phyloP scores from a whole-genome alignment of 2,113 vertebrate species.

The Nesogale talazaci region DNA sequence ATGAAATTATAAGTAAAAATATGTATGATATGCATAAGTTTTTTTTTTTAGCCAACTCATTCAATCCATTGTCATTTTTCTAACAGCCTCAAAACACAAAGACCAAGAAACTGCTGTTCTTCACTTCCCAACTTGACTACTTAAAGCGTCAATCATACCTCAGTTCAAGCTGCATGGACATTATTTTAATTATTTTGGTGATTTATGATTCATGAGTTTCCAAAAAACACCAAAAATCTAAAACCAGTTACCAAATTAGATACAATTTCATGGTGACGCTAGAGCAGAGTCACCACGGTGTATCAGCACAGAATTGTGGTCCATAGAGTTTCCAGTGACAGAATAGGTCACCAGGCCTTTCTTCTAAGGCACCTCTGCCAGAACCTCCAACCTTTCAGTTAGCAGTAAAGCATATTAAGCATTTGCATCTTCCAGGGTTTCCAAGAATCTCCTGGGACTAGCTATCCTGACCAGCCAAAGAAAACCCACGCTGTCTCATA shows the following conservation, averaged over 20 bases:
- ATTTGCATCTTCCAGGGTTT: background rate
- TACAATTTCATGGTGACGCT: background rate
- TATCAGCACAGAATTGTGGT: too few species aligned
- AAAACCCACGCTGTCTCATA: background rate
- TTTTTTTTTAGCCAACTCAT: background rate
- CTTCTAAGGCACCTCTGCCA: too few species aligned
- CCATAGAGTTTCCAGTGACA: too few species aligned
- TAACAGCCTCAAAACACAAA: background rate
- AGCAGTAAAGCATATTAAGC: too few species aligned
- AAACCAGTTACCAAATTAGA: background rate
- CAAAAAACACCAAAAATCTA: background rate
- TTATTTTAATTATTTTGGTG: background rate
- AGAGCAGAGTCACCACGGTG: too few species aligned
- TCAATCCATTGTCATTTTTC: background rate
- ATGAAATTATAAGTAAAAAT: slow-evolving; percentile 16
- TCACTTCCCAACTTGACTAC: background rate
- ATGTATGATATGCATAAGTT: background rate
- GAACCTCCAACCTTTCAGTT: too few species aligned
- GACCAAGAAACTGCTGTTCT: background rate
- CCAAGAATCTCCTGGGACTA: background rate
- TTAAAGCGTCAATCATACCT: background rate
- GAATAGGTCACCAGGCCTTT: too few species aligned
- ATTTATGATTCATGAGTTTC: background rate
- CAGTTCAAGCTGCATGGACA: background rate
- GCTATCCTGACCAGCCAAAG: background rate